Evolutionary conservation across 2,113 vertebrate genomes (phyloP).

Genomic region (Nyctereutes procyonoides): DNA sequence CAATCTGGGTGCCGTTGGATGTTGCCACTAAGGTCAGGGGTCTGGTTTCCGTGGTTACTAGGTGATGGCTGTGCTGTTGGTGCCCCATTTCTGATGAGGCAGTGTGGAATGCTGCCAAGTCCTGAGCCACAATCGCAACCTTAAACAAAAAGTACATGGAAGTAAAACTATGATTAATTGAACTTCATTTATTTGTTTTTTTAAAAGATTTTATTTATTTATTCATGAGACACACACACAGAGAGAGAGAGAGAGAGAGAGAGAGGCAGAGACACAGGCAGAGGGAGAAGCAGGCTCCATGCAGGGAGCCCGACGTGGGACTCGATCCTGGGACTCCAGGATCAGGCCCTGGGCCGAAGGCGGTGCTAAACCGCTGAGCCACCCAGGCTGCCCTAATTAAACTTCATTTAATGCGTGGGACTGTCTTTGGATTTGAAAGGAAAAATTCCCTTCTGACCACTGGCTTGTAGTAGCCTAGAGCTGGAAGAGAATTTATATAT

Average conservation of each 20-base stretch:
- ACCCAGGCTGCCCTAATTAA: not conserved
- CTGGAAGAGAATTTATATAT: not conserved
- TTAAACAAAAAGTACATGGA: slow-evolving; percentile 83
- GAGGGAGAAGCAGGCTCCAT: too few species aligned
- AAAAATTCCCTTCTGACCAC: not conserved
- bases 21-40: slow-evolving; percentile 97
- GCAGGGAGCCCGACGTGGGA: too few species aligned
- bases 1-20: slow-evolving; percentile 99
- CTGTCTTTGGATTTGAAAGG: slow-evolving; percentile 3
- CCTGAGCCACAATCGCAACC: slow-evolving; percentile 99
- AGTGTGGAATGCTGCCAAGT: slow-evolving; percentile 94
- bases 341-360: too few species aligned
- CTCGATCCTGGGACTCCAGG: too few species aligned
- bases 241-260: too few species aligned
- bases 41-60: slow-evolving; percentile 91
- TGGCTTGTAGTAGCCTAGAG: not conserved
- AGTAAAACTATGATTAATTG: not conserved
- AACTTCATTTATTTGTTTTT: not conserved
- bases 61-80: slow-evolving; percentile 92
- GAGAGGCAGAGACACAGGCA: too few species aligned
- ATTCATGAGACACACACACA: too few species aligned
- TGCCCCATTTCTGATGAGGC: slow-evolving; percentile 94
- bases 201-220: too few species aligned
- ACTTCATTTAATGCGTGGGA: not conserved
- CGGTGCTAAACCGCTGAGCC: too few species aligned